phyloP scores from a whole-genome alignment of 2,888 invertebrate genomes.

The Amblyjoppa fuscipennis region DNA sequence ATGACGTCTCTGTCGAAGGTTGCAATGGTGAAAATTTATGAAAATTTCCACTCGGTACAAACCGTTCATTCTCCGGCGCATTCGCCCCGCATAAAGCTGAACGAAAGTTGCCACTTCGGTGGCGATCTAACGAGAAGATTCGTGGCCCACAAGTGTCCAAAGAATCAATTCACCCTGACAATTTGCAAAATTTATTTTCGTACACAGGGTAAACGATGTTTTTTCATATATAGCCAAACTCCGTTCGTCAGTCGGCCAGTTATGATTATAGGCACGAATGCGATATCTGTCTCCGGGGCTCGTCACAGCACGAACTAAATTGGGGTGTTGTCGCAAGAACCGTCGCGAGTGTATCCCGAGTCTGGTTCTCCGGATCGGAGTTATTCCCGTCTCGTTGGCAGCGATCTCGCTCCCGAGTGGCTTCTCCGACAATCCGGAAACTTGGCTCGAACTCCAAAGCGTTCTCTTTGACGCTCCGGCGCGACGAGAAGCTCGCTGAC shows the following conservation, averaged over 20 bases:
- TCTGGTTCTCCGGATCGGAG: conserved; percentile 32
- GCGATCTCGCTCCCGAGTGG: conserved; percentile 19
- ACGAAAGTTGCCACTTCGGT: neutral
- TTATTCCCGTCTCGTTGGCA: conserved; percentile 55
- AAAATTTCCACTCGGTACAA: neutral
- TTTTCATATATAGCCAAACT: neutral
- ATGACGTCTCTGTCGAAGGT: neutral
- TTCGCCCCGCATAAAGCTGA: neutral
- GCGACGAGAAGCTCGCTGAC: conserved; percentile 4
- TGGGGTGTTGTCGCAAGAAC: conserved; percentile 23
- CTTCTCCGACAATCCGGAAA: conserved; percentile 42
- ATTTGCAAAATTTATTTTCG: conserved; percentile 15
- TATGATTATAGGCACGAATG: conserved; percentile 19
- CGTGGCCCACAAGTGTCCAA: conserved; percentile 1
- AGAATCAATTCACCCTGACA: neutral
- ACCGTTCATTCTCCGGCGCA: neutral
- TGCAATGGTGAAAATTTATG: neutral
- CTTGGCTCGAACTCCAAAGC: conserved; percentile 46
- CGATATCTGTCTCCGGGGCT: conserved; percentile 23
- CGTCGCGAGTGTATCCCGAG: conserved; percentile 17
- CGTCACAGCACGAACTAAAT: conserved; percentile 31
- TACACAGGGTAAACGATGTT: neutral
- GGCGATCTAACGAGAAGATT: neutral
- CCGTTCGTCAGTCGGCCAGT: neutral
- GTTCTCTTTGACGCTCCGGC: conserved; percentile 35